Evolutionary conservation across 1,140 invertebrate genomes (phyloP).

Genomic region (Aphis gossypii): DNA sequence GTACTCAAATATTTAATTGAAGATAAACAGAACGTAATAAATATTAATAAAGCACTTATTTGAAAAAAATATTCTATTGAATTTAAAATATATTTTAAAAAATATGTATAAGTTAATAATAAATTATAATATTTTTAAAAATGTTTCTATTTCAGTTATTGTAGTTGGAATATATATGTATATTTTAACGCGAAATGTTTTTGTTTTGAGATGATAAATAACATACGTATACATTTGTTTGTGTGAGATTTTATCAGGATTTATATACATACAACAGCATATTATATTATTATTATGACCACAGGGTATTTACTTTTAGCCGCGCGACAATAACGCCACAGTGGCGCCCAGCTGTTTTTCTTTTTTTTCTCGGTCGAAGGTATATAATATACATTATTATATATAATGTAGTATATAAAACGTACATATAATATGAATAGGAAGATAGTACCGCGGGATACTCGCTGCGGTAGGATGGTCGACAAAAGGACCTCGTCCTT

Average conservation of each 20-base stretch:
- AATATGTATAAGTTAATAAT: background rate
- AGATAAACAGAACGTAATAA: background rate
- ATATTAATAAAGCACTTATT: background rate
- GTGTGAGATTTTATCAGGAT: background rate
- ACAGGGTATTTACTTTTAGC: background rate
- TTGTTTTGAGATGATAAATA: background rate
- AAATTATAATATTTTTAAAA: background rate
- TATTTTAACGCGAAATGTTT: background rate
- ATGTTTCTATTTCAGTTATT: background rate
- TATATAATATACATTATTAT: background rate
- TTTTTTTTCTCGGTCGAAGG: background rate
- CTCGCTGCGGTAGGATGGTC: conserved; percentile 32
- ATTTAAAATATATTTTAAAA: background rate
- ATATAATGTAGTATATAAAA: background rate
- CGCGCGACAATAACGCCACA: background rate
- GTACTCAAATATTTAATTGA: background rate
- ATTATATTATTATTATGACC: conserved; percentile 3
- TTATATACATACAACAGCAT: background rate
- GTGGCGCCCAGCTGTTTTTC: conserved; percentile 38
- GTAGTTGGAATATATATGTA: background rate
- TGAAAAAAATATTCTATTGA: background rate
- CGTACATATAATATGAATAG: background rate
- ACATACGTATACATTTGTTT: background rate
- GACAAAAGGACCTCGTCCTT: conserved; percentile 43
- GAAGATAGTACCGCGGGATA: background rate